A percentile compares a stretch with the other conserved stretches of the same genome.
Conservation (phyloP, 2,888 invertebrate species). For the Capitulum mitella region DNA sequence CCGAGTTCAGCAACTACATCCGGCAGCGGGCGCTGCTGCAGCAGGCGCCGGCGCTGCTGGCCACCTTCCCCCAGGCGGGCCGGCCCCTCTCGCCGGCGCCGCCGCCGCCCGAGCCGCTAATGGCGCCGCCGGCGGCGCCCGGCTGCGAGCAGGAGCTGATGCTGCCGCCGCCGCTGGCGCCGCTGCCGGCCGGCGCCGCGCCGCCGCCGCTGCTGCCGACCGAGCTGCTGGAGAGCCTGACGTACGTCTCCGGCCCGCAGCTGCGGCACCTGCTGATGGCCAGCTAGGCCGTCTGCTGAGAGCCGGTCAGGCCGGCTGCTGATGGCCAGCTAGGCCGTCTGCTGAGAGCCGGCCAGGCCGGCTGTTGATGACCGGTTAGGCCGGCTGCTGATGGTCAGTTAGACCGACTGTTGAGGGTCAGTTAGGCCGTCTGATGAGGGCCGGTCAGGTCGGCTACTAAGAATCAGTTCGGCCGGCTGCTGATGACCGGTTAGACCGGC, state of each 20-base stretch:
- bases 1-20: slow-evolving; percentile 94
- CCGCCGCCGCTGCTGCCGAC: neutral
- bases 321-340: neutral
- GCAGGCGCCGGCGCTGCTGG: slow-evolving; percentile 48
- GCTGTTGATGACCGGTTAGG: too few relatives aligned
- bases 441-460: too few relatives aligned
- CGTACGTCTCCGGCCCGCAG: neutral
- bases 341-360: too few relatives aligned
- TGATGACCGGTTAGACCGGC: too few relatives aligned
- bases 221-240: neutral
- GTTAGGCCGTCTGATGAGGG: too few relatives aligned
- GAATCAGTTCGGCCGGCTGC: too few relatives aligned
- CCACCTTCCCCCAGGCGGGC: neutral
- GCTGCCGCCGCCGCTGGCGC: slow-evolving; percentile 11
- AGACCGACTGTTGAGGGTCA: too few relatives aligned
- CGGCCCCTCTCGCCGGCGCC: slow-evolving; percentile 27
- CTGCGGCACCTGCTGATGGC: slow-evolving; percentile 6
- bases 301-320: neutral
- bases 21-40: slow-evolving; percentile 89
- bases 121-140: neutral
- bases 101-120: neutral
- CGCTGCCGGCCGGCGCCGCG: slow-evolving; percentile 28
- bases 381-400: too few relatives aligned
- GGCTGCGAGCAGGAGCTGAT: neutral
- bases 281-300: neutral